phyloP scores from a whole-genome alignment of 2,888 invertebrate species.

The Athalia rosae region DNA sequence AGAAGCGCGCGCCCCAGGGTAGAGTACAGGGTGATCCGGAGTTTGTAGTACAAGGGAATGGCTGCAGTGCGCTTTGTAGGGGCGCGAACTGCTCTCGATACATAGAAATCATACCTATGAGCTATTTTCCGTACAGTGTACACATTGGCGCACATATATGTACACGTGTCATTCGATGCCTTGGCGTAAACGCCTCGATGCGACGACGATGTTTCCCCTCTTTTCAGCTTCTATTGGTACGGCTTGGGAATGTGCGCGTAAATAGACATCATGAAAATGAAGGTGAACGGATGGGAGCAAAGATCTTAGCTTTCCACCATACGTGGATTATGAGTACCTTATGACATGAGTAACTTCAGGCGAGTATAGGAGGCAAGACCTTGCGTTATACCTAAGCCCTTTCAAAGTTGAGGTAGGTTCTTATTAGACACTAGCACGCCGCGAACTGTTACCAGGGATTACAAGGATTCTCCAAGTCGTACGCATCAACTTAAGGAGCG shows the following conservation, averaged over 20 bases:
- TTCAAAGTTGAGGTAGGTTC: constrained; percentile 26
- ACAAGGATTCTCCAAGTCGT: constrained; percentile 9
- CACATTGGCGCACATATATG: no score
- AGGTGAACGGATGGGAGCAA: no score
- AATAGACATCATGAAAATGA: no score
- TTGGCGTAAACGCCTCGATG: no score
- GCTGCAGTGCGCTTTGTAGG: constrained; percentile 14
- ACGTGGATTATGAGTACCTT: no score
- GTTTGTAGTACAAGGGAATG: no score
- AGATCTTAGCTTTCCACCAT: no score
- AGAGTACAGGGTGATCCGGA: constrained; percentile 1
- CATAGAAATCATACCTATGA: constrained; percentile 20
- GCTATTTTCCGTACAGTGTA: not conserved
- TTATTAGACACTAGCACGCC: constrained; percentile 1
- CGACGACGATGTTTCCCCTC: no score
- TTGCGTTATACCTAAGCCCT: constrained; percentile 3
- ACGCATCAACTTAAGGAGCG: not conserved
- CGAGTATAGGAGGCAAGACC: no score
- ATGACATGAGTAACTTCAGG: no score
- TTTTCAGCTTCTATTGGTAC: no score
- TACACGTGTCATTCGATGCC: not conserved
- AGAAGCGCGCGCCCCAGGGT: constrained; percentile 11
- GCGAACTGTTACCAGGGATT: constrained; percentile 2
- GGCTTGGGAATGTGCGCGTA: no score
- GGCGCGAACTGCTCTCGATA: constrained; percentile 32